Conservation (phyloP, 2,797 vertebrate species). For the Epinephelus awoara region DNA sequence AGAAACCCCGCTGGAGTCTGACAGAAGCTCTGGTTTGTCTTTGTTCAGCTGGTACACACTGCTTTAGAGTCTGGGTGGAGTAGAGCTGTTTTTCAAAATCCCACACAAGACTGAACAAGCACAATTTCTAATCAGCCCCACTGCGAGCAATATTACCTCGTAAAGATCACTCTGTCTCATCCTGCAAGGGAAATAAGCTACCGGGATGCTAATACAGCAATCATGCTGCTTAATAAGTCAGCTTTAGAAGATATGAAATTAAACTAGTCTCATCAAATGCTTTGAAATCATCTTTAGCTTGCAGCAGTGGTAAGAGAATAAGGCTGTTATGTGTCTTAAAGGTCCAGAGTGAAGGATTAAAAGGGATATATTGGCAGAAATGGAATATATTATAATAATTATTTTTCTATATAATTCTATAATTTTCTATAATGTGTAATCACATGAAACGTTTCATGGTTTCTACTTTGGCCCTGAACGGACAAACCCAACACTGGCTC, state of each 20-base stretch:
- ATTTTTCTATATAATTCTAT: too few relatives aligned
- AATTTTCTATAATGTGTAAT: too few relatives aligned
- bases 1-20: constrained; percentile 7
- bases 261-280: not conserved
- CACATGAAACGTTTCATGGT: too few relatives aligned
- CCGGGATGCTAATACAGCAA: not conserved
- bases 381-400: too few relatives aligned
- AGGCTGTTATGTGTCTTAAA: not conserved
- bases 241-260: not conserved
- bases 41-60: not conserved
- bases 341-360: too few relatives aligned
- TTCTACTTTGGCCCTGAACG: too few relatives aligned
- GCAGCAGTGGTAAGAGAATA: not conserved
- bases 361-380: too few relatives aligned
- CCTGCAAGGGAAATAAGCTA: not conserved
- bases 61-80: not conserved
- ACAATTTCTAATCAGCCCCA: not conserved
- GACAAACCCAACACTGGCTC: too few relatives aligned
- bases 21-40: constrained; percentile 1
- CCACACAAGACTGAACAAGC: not conserved
- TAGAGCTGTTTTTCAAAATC: not conserved
- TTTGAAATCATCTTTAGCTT: not conserved
- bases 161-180: not conserved
- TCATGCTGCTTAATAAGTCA: not conserved
- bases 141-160: not conserved